These are phyloP conservation scores for Pseudachorutes palmiensis DNA, from an alignment of 1,140 invertebrate species.

Conservation along the genomic window DNA sequence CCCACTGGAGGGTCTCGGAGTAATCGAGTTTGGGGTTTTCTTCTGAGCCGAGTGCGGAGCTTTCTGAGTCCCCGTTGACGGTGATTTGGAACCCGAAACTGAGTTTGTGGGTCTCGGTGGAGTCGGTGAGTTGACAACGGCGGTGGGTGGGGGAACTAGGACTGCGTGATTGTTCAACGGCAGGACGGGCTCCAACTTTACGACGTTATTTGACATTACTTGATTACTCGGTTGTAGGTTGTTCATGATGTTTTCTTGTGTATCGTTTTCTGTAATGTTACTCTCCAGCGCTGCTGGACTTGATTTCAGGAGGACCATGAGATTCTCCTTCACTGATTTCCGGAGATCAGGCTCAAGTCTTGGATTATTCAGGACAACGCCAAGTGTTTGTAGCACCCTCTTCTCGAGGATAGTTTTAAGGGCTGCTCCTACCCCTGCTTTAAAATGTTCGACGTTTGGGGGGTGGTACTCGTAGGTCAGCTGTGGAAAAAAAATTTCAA, in stretches of 20 bases:
- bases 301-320: slow-evolving; percentile 22
- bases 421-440: slow-evolving; percentile 84
- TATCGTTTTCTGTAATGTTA: not conserved
- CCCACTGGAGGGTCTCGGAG: no score
- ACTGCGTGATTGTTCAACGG: no score
- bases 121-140: no score
- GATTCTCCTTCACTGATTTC: slow-evolving; percentile 67
- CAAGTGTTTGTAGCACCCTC: slow-evolving; percentile 77
- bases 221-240: no score
- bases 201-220: no score
- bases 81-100: not conserved
- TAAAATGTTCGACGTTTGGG: slow-evolving; percentile 70
- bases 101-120: not conserved
- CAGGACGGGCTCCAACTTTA: no score
- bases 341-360: slow-evolving; percentile 84
- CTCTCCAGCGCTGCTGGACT: not conserved
- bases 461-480: slow-evolving; percentile 92
- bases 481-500: slow-evolving; percentile 47
- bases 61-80: no score
- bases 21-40: no score
- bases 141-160: no score
- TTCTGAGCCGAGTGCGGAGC: no score
- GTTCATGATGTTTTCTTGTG: not conserved
- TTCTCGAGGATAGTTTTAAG: slow-evolving; percentile 88
- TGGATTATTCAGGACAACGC: slow-evolving; percentile 84